Base-by-base conservation (phyloP, 1,140 invertebrate species). In the Drosophila suzukii region DNA sequence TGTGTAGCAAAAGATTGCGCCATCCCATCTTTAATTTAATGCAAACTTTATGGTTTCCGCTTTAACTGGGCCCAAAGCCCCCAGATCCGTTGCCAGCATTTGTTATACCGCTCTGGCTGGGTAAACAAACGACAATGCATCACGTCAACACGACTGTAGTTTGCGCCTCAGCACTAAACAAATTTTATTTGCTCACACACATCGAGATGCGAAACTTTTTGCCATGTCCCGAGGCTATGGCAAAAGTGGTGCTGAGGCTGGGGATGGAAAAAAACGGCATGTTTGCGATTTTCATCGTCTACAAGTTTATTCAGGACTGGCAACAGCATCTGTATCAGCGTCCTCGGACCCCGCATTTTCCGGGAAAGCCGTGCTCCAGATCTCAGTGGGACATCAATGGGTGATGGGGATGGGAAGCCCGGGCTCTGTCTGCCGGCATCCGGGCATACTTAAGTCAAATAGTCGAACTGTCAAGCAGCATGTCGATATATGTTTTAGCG, bases 261-360 rank as follows among this genome's bases (percentile, higher is more conserved):
- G 50, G 50, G 13, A 20, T 34, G 34, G 38, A n/a, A 24, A 54
- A 39, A 50, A 82, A 71, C 75, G 78, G 70, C 68, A 74, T 78
- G 78, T 75, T 86, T 85, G 74, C 65, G 63, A 86, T 81, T 85
- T 85, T 81, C 82, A 85, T 86, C 82, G 85, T 86, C 65, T 86
- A 71, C 65, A 73, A 86, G 82, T 86, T 85, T 86, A 82, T 82
- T 85, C 60, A 71, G 67, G 10, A 59, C 27, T 36, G 75, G 51
- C 67, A 63, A 73, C 75, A 63, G 58, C 71, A 73, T 60, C 70
- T 30, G 59, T 47, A 67, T 46, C 60, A 36, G 65, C 32, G 20
- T 44, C 65, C 57, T 43, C 44, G 27, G 36, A 62, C 44, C 63
- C 65, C 65, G 38, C 65, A 65, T 27, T 46, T 67, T 15, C 47